Evolutionary conservation across 2,797 vertebrate species (phyloP).

Genomic region (Petrocephalus schoutedeni): DNA sequence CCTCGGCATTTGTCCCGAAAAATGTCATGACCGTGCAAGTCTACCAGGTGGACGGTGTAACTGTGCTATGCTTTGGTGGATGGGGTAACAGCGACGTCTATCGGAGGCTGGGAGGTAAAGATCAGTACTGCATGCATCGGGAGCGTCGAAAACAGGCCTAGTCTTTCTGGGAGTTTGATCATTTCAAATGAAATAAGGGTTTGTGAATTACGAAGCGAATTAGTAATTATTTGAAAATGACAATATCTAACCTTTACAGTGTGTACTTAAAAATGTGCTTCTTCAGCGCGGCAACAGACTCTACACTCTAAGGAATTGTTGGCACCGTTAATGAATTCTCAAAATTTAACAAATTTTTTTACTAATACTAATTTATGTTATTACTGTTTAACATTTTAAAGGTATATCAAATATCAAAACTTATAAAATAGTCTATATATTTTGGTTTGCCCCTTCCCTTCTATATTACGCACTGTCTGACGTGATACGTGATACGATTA

Average conservation of each 20-base stretch:
- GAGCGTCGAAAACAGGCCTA: not conserved
- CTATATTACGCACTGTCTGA: not conserved
- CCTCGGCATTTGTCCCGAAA: not conserved
- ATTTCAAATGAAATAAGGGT: too few species aligned
- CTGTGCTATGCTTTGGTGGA: not conserved
- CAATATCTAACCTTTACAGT: too few species aligned
- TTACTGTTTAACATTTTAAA: not conserved
- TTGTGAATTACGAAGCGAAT: too few species aligned
- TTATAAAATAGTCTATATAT: not conserved
- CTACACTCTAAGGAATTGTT: not conserved
- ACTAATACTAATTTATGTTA: not conserved
- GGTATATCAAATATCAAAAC: not conserved
- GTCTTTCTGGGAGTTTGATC: too few species aligned
- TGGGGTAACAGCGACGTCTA: constrained; percentile 19
- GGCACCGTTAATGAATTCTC: not conserved
- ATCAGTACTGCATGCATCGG: not conserved
- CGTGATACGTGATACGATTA: not conserved
- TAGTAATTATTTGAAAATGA: too few species aligned
- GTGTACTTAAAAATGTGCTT: too few species aligned
- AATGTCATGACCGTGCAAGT: not conserved
- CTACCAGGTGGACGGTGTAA: not conserved
- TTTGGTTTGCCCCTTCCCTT: not conserved
- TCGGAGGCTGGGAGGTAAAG: not conserved
- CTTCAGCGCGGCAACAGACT: not conserved
- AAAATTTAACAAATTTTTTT: not conserved